A percentile compares a stretch with the other conserved stretches of the same genome.
These are phyloP conservation scores for Rhyacophila brunnea DNA, from an alignment of 1,140 invertebrate genomes.

Conservation along the genomic window DNA sequence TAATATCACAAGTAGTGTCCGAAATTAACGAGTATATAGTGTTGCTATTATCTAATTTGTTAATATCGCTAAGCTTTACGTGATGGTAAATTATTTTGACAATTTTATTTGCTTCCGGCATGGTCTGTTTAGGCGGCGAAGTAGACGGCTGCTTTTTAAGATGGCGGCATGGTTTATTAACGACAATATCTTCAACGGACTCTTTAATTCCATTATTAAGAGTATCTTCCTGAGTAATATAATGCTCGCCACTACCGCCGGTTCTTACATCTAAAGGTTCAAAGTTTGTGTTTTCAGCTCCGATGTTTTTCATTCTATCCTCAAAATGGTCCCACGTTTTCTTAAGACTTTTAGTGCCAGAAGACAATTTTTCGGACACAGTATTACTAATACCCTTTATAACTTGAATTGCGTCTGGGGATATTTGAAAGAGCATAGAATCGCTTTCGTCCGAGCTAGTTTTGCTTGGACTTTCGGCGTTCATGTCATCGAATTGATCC, in stretches of 20 bases:
- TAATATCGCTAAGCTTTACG: constrained; percentile 25
- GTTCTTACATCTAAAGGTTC: constrained; percentile 29
- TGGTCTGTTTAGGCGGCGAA: constrained; percentile 31
- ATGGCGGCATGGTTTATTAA: constrained; percentile 23
- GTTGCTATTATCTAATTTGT: constrained; percentile 23
- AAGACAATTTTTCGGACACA: constrained; percentile 51
- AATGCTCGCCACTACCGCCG: constrained; percentile 4
- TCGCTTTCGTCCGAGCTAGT: constrained; percentile 39
- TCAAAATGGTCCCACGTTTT: constrained; percentile 47
- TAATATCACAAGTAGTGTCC: constrained; percentile 49
- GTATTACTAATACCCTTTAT: constrained; percentile 52
- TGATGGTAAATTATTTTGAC: constrained; percentile 22
- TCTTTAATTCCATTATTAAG: constrained; percentile 1
- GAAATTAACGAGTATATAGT: constrained; percentile 45
- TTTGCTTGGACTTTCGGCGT: constrained; percentile 33
- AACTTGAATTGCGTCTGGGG: constrained; percentile 51
- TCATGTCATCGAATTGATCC: constrained; percentile 18
- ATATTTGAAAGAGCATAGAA: constrained; percentile 40
- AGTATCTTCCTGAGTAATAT: constrained; percentile 16
- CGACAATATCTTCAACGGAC: constrained; percentile 8
- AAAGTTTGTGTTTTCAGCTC: constrained; percentile 24
- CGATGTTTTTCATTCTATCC: constrained; percentile 32
- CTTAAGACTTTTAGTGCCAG: constrained; percentile 52
- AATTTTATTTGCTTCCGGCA: constrained; percentile 17
- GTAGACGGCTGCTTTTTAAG: constrained; percentile 35